These are phyloP conservation scores for Spilogale gracilis DNA, from an alignment of 2,113 vertebrate genomes.

Conservation along the genomic window DNA sequence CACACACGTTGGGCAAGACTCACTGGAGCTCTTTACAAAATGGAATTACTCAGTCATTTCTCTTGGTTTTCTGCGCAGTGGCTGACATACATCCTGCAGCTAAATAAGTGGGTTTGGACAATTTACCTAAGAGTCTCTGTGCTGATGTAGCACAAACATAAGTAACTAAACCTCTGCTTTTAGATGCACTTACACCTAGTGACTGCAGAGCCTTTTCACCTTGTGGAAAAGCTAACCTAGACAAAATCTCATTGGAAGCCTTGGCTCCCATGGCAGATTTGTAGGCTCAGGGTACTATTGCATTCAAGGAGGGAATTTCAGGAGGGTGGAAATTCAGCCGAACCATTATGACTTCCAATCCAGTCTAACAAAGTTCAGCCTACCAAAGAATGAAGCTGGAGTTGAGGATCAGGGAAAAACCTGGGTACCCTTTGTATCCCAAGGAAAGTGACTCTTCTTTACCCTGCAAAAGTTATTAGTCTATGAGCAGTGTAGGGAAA, in stretches of 20 bases:
- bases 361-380: neutral
- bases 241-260: neutral
- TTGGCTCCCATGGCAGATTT: neutral
- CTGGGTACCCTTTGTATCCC: neutral
- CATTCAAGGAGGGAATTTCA: neutral
- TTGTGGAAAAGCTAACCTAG: neutral
- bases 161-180: neutral
- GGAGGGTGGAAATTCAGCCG: neutral
- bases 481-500: neutral
- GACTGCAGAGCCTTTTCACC: neutral
- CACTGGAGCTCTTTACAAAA: constrained; percentile 45
- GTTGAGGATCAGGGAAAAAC: neutral
- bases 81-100: neutral
- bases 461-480: neutral
- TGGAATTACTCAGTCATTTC: constrained; percentile 12
- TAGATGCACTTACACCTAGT: neutral
- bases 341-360: neutral
- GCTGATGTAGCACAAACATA: neutral
- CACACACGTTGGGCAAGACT: constrained; percentile 25
- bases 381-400: neutral
- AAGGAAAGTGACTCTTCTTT: neutral
- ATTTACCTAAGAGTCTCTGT: constrained; percentile 16
- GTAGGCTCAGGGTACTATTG: neutral
- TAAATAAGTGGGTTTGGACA: constrained; percentile 6
- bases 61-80: neutral